phyloP scores from a whole-genome alignment of 2,797 vertebrate genomes.

The Setipinna tenuifilis region DNA sequence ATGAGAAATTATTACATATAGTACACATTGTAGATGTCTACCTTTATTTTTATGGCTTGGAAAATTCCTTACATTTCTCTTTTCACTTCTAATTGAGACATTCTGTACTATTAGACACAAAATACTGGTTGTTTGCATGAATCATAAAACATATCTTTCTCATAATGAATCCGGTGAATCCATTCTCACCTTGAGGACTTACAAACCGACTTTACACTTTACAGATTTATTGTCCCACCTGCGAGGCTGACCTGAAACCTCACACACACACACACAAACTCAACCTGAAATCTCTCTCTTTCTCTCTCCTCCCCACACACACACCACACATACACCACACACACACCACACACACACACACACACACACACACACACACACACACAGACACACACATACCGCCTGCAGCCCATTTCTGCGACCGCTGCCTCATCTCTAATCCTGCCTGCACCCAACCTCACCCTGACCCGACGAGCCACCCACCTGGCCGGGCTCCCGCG shows the following conservation, averaged over 20 bases:
- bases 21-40: neutral
- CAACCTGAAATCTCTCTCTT: too few relatives aligned
- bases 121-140: too few relatives aligned
- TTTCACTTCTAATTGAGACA: too few relatives aligned
- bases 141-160: too few relatives aligned
- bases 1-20: neutral
- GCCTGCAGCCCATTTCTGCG: neutral
- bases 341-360: neutral
- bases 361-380: conserved; percentile 6
- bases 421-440: too few relatives aligned
- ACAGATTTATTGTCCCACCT: neutral
- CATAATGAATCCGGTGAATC: too few relatives aligned
- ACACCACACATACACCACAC: too few relatives aligned
- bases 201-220: neutral
- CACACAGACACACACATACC: neutral
- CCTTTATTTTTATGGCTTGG: too few relatives aligned
- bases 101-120: too few relatives aligned
- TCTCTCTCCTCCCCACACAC: too few relatives aligned
- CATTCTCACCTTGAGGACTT: neutral
- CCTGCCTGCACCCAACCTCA: neutral
- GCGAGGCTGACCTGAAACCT: neutral
- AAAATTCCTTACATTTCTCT: too few relatives aligned
- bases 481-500: neutral
- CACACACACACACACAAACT: too few relatives aligned
- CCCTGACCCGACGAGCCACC: neutral